A percentile compares a stretch with the other conserved stretches of the same genome.
These are phyloP conservation scores for Pseudomugil tenellus DNA, from an alignment of 2,797 vertebrate species.

Conservation along the genomic window DNA sequence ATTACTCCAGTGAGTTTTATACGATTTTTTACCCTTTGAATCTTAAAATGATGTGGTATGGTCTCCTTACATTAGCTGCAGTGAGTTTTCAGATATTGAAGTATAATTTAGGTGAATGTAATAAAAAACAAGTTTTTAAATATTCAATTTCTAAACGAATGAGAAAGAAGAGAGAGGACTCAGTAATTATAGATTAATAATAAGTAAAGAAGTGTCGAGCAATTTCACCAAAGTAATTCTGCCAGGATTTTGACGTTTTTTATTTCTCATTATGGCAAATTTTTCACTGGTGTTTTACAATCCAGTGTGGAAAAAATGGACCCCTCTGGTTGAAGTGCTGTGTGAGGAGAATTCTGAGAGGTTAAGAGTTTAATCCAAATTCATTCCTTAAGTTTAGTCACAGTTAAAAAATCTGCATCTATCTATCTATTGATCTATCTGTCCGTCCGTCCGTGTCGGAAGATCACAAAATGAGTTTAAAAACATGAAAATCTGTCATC, in stretches of 20 bases:
- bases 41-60: not conserved
- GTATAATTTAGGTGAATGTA: not conserved
- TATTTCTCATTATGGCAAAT: not conserved
- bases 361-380: constrained; percentile 34
- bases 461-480: not conserved
- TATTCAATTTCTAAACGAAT: not conserved
- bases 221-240: constrained; percentile 1
- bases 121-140: not conserved
- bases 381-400: constrained; percentile 30
- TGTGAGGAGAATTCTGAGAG: not conserved
- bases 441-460: too few relatives aligned
- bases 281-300: constrained; percentile 22
- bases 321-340: not conserved
- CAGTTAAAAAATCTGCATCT: constrained; percentile 34
- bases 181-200: not conserved
- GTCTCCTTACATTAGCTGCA: not conserved
- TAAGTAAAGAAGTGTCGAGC: not conserved
- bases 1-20: not conserved
- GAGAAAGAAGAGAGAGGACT: not conserved
- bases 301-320: constrained; percentile 1
- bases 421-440: too few relatives aligned
- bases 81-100: not conserved
- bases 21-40: not conserved
- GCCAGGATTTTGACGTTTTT: not conserved
- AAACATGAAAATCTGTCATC: not conserved